Conservation (phyloP, 2,888 invertebrate species). For the Eupithecia vulgata region DNA sequence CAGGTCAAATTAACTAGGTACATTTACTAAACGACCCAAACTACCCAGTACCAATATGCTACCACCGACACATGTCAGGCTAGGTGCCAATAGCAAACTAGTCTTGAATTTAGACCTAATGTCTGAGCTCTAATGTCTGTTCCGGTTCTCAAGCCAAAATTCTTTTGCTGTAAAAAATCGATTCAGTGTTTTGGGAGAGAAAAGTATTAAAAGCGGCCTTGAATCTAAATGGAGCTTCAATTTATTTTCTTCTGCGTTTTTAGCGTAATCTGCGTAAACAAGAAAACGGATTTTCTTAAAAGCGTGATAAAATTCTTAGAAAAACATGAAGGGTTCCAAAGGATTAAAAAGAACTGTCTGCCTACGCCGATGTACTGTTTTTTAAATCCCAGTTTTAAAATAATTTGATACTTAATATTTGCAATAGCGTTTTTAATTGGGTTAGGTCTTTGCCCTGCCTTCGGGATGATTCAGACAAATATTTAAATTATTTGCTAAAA, state of each 20-base stretch:
- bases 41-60: no score
- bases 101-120: no score
- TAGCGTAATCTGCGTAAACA: background rate
- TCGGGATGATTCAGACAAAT: background rate
- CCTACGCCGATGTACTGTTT: background rate
- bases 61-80: no score
- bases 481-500: background rate
- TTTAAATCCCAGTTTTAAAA: no score
- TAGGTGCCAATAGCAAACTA: no score
- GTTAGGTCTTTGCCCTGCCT: no score
- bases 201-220: conserved; percentile 9
- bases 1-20: no score
- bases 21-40: no score
- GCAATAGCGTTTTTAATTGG: no score
- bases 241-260: conserved; percentile 3
- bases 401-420: no score
- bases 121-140: background rate
- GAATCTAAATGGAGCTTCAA: background rate
- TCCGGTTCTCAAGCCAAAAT: background rate
- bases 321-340: background rate
- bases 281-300: background rate
- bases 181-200: conserved; percentile 3
- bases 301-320: background rate
- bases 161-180: background rate
- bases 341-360: background rate